phyloP scores from a whole-genome alignment of 2,113 vertebrate genomes.

The Ellobius talpinus region DNA sequence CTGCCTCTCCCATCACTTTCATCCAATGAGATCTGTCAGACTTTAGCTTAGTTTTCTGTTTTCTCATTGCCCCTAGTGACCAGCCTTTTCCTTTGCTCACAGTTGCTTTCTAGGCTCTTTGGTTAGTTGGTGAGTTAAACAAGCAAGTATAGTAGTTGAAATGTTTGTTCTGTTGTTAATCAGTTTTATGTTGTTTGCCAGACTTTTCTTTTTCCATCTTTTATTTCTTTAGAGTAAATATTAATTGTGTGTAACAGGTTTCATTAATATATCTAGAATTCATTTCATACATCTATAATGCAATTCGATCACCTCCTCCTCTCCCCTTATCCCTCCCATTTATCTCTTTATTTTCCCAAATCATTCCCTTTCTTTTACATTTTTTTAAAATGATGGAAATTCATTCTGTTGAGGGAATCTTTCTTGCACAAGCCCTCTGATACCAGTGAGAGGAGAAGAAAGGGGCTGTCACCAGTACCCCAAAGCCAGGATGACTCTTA shows the following conservation, averaged over 20 bases:
- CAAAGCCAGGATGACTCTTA: background rate
- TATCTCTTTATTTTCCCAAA: background rate
- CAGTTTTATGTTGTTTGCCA: background rate
- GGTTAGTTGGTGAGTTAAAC: background rate
- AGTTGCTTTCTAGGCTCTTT: too few relatives aligned
- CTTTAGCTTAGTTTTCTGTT: background rate
- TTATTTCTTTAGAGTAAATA: background rate
- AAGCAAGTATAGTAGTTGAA: background rate
- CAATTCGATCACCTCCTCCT: background rate
- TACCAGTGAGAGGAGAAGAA: background rate
- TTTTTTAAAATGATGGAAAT: background rate
- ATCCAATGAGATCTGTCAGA: too few relatives aligned
- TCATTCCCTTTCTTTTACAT: background rate
- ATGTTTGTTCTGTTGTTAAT: background rate
- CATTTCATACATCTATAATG: background rate
- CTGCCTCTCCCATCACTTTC: background rate
- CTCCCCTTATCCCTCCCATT: background rate
- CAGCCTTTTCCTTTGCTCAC: background rate
- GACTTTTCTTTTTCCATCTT: background rate
- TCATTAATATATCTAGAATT: background rate
- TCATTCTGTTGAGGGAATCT: background rate
- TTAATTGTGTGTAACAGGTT: background rate
- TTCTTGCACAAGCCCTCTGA: background rate
- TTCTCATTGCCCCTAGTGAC: background rate
- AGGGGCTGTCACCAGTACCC: too few relatives aligned